These are phyloP conservation scores for Dicentrarchus labrax DNA, from an alignment of 2,113 vertebrate genomes.

Conservation along the genomic window DNA sequence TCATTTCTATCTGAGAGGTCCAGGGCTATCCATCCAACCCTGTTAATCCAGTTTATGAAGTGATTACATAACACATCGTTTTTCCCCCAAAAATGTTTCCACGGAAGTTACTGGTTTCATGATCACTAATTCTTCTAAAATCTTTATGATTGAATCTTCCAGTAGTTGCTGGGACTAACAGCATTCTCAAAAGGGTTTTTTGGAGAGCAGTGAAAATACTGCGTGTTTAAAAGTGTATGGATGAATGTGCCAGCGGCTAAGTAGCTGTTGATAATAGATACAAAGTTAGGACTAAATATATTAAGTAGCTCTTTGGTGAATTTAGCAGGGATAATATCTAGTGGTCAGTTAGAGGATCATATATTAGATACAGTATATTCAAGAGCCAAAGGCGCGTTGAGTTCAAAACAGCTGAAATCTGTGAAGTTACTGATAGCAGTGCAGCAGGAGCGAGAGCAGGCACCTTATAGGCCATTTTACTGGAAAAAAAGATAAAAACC, in stretches of 20 bases:
- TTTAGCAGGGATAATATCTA: constrained; percentile 49
- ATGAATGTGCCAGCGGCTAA: constrained; percentile 36
- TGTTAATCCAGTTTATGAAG: constrained; percentile 4
- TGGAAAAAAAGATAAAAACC: neutral
- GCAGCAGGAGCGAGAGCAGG: constrained; percentile 36
- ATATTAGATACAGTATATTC: constrained; percentile 41
- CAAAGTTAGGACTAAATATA: constrained; percentile 36
- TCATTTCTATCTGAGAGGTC: neutral
- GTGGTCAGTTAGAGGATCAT: constrained; percentile 52
- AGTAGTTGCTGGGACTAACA: constrained; percentile 15
- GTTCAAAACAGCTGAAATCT: constrained; percentile 62
- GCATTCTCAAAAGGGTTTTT: constrained; percentile 13
- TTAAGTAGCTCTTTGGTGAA: constrained; percentile 44
- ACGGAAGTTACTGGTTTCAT: neutral
- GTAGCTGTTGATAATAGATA: constrained; percentile 53
- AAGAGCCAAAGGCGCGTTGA: constrained; percentile 45
- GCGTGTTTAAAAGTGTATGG: constrained; percentile 9
- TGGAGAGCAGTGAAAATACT: constrained; percentile 2
- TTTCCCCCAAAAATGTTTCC: neutral
- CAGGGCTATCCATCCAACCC: neutral
- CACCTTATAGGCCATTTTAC: constrained; percentile 14
- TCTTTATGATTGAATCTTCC: constrained; percentile 3
- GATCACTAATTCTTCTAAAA: constrained; percentile 9
- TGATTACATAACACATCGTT: neutral
- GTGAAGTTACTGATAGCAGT: constrained; percentile 62